Evolutionary conservation across 30 jellyfish, hydroid and myxozoan genomes (phyloP), one percentile per base, ranked within the genome.

Genomic region (Rhopilema esculentum): DNA sequence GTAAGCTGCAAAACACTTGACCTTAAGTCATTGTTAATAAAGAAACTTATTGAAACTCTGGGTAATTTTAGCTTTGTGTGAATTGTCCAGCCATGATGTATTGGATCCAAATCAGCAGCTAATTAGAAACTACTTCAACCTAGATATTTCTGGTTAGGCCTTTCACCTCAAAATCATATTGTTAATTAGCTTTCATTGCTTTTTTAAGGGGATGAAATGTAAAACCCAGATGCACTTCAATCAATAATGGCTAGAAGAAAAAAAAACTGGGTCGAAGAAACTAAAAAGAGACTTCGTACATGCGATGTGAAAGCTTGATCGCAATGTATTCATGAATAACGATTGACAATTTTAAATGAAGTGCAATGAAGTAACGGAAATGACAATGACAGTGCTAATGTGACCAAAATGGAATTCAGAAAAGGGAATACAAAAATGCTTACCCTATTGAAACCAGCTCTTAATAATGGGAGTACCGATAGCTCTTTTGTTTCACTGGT

Each of bases 391-490:
- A n/a, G n/a, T n/a, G n/a, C n/a, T n/a, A n/a, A n/a, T n/a, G n/a
- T n/a, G n/a, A n/a, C n/a, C n/a, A n/a, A n/a, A n/a, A n/a, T n/a
- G n/a, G n/a, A n/a, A n/a, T n/a, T n/a, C n/a, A n/a, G n/a, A n/a
- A n/a, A n/a, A n/a, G n/a, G n/a, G n/a, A n/a, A n/a, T n/a, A n/a
- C n/a, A n/a, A n/a, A n/a, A 24, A 0, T 15, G 51, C 98, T 72
- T 70, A 95, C 99, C 97, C 97, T 82, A 66, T 91, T 86, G 80
- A 95, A 95, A 1, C 99, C 99, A 65, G 97, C 97, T 82, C 95
- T 81, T 9, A 89, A 87, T 16, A 95, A 82, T 28, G 97, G 97
- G 16, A 81, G 61, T 12, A 95, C 86, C 20, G 99, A 86, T 0
- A 82, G 66, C 69, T 95, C 99, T 27, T 90, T 93, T 85, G 26